These are phyloP conservation scores for Shinisaurus crocodilurus DNA, from an alignment of 2,113 vertebrate genomes.

Conservation along the genomic window DNA sequence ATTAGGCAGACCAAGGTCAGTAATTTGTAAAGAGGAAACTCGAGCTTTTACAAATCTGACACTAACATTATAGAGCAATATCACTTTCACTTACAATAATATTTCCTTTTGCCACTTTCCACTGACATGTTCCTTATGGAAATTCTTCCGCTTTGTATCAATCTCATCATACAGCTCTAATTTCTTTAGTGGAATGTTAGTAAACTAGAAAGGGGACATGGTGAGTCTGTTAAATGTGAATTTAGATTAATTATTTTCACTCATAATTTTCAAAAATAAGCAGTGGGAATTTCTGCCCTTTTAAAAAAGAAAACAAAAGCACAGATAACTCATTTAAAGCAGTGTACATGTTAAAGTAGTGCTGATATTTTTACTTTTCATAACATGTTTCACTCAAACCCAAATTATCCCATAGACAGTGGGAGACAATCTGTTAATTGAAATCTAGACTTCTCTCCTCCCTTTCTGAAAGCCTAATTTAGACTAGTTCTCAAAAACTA, in stretches of 20 bases:
- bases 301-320: neutral
- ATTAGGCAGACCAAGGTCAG: constrained; percentile 34
- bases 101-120: constrained; percentile 31
- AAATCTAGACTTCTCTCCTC: constrained; percentile 68
- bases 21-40: constrained; percentile 51
- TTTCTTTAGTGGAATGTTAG: neutral
- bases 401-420: constrained; percentile 74
- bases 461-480: constrained; percentile 73
- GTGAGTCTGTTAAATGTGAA: neutral
- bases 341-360: constrained; percentile 56
- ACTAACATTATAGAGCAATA: constrained; percentile 50
- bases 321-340: constrained; percentile 44
- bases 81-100: constrained; percentile 50
- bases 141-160: neutral
- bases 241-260: neutral
- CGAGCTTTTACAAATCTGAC: constrained; percentile 50
- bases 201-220: constrained; percentile 21
- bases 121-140: constrained; percentile 36
- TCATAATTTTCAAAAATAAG: neutral
- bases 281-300: constrained; percentile 14
- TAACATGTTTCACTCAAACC: constrained; percentile 73
- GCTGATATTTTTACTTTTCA: constrained; percentile 67
- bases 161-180: neutral
- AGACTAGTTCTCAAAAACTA: constrained; percentile 78
- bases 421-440: constrained; percentile 79